Evolutionary conservation across 2,797 vertebrate species (phyloP), one percentile per base, ranked within the genome.

Genomic region (Hoplostethus atlanticus): DNA sequence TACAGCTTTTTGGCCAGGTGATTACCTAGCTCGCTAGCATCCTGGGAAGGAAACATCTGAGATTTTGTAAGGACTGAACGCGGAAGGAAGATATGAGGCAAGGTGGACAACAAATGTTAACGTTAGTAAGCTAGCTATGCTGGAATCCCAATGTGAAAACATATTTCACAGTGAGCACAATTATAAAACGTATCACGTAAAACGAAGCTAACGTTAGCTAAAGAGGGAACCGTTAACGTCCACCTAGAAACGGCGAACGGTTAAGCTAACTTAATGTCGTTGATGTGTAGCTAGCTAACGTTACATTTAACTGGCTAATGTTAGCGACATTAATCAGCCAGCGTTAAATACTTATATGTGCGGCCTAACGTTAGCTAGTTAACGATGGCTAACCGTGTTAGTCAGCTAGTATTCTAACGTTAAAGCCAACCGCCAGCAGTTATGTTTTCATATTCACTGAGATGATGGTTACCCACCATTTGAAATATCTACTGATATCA

Each of bases 61-160:
- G 88, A 87, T 91, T 92, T 87, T 76, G 68, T 59, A 60, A 77
- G 71, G 68, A 85, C 76, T 91, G 89, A 87, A 91, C 86, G 89
- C 91, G 89, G 91, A 91, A 93, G 91, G 81, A 90, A 71, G 86
- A 84, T 89, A 88, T 89, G 87, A 90, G 81, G 68, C 91, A 71
- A 87, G 81, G 86, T 87, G 87, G 77, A 81, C 69, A 64, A 86
- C 88, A 84, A 86, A 84, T 81, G 89, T 91, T 89, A 90, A 86
- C 42, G 28, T 54, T 66, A 77, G 78, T 85, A 79, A 85, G 84
- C 83, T 52, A 36, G 48, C 47, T 84, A 67, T 68, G 69, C 66
- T 86, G 71, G 80, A 75, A 79, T 66, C 68, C 63, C 80, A 74
- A 75, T 75, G 68, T 81, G 67, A 66, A 68, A 84, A 78, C 75